Evolutionary conservation across 2,113 vertebrate species (phyloP), one percentile per base, ranked within the genome.

Genomic region (Poeciliopsis prolifica): DNA sequence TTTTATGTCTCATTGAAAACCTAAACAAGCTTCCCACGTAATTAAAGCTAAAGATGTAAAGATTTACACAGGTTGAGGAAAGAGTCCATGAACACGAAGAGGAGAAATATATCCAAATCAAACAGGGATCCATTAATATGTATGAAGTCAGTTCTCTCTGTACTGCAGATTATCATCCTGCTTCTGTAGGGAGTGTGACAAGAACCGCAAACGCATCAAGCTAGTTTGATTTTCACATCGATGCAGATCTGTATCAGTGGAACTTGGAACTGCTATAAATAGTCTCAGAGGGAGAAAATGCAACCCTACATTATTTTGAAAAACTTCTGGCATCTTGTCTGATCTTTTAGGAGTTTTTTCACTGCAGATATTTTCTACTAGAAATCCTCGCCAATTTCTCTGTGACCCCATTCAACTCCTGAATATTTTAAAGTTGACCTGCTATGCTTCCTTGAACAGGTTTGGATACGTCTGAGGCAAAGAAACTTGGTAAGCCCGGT

Each of bases 261-360:
- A 74, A 76, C 74, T 81, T 42, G 65, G 68, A 75, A 66, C 33
- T 26, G 51, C 65, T 88, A 85, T 81, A 84, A 87, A 87, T 82
- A 77, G 82, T 44, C 83, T 62, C 19, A 35, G 69, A 40, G 80
- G 72, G 72, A 44, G 67, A 72, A 85, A 72, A 85, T 86, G 81
- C 85, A 78, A 80, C 64, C 74, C 44, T 33, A 80, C 83, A 78
- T 83, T 80, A 76, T 69, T 33, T 80, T 81, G 87, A 89, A 81
- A 81, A 83, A 78, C 78, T 72, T 83, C 85, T 88, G 87, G 83
- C 78, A 75, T 77, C 82, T 73, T 78, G 75, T 87, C 77, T 83
- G 79, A 58, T 72, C 77, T 88, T 85, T 74, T 83, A 86, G 80
- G 80, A 81, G 75, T 82, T 85, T 74, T 70, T 70, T 80, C 72